Percentiles rank a stretch among this genome's conserved stretches.
phyloP scores from a whole-genome alignment of 1,140 invertebrate genomes.

The Drosophila mojavensis region DNA sequence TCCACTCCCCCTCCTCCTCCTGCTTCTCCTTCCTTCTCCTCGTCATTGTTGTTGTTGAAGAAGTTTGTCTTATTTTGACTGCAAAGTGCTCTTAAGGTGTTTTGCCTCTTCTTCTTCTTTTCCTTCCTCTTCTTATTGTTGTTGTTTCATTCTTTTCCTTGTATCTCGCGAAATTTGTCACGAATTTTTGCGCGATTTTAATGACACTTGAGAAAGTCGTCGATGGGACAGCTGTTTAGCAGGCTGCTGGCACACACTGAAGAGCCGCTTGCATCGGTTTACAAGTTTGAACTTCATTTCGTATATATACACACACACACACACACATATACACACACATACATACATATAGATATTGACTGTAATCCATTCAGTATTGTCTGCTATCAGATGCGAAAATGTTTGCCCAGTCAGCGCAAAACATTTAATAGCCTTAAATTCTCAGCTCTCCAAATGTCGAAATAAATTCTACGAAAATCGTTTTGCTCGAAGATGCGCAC shows the following conservation, averaged over 20 bases:
- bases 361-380: not conserved
- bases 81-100: slow-evolving; percentile 25
- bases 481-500: slow-evolving; percentile 37
- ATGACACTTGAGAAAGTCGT: slow-evolving; percentile 28
- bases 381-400: not conserved
- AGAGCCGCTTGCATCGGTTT: not conserved
- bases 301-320: not conserved
- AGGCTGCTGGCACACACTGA: not conserved
- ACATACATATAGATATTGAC: no score
- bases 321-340: not conserved
- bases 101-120: not conserved
- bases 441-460: slow-evolving; percentile 40
- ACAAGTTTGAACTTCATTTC: not conserved
- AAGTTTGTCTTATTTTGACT: slow-evolving; percentile 13
- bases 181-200: slow-evolving; percentile 47
- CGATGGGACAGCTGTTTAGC: slow-evolving; percentile 13
- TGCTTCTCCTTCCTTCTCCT: no score
- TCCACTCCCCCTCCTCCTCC: no score
- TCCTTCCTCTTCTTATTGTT: not conserved
- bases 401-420: slow-evolving; percentile 58
- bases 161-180: slow-evolving; percentile 38
- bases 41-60: slow-evolving; percentile 3
- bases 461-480: slow-evolving; percentile 39
- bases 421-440: slow-evolving; percentile 60
- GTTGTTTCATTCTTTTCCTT: slow-evolving; percentile 1